phyloP scores from a whole-genome alignment of 2,113 vertebrate species.

The Hucho hucho region DNA sequence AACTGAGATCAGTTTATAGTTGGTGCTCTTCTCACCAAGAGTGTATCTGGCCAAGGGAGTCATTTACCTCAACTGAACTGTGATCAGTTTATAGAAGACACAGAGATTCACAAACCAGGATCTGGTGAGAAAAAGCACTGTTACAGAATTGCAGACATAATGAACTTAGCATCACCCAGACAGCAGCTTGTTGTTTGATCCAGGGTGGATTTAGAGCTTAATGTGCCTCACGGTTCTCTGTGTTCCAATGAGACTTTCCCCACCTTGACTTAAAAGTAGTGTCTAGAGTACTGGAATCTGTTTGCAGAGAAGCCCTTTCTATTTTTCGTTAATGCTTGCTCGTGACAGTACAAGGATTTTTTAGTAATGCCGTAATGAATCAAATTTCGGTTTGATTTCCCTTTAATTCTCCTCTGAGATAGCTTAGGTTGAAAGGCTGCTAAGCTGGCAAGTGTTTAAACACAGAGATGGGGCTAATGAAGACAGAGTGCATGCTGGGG shows the following conservation, averaged over 20 bases:
- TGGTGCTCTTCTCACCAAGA: too few species aligned
- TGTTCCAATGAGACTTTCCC: background rate
- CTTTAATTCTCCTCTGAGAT: slow-evolving; percentile 37
- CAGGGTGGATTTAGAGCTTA: background rate
- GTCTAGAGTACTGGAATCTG: background rate
- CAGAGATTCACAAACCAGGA: background rate
- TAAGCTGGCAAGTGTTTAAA: too few species aligned
- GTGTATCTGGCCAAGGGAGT: background rate
- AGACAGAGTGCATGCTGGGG: too few species aligned
- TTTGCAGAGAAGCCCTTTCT: too few species aligned
- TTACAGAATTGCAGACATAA: background rate
- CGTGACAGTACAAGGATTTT: slow-evolving; percentile 37
- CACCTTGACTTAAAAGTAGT: background rate
- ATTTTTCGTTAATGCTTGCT: too few species aligned
- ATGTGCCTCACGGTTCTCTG: background rate
- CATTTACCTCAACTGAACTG: background rate
- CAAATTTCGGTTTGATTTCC: slow-evolving; percentile 43
- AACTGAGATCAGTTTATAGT: background rate
- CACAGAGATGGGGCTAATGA: too few species aligned
- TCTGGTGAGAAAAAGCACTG: background rate
- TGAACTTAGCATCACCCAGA: background rate
- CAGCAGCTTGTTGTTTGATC: background rate
- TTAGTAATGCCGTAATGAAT: slow-evolving; percentile 54
- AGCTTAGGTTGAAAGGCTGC: too few species aligned
- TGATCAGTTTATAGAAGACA: background rate